Evolutionary conservation across 2,888 invertebrate species (phyloP), one percentile per base, ranked within the genome.

Genomic region (Laspeyria flexula): DNA sequence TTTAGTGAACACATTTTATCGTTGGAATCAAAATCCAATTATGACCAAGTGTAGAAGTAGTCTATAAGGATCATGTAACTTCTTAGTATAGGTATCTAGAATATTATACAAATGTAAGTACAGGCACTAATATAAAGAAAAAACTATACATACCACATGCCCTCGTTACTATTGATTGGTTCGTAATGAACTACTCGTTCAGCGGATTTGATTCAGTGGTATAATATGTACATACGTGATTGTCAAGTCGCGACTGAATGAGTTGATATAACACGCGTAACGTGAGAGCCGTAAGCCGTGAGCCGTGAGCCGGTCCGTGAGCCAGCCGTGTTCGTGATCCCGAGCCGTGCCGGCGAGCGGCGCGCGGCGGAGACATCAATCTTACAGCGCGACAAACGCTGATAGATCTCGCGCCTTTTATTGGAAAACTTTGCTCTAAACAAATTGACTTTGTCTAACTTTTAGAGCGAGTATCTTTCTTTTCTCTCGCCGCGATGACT

Each of bases 401-500:
- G 30, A 45, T 38, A 45, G 30, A 30, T 38, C 30, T 23, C 30
- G 23, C 31, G 23, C 44, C 38, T 38, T 38, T 45, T 45, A 45
- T 45, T 38, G 38, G 30, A 45, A 45, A 45, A 45, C 44, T 45
- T 38, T 45, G 21, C 23, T n/a, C 34, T 18, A 34, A 34, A 45
- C 38, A 45, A 45, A 45, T 38, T 45, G 30, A 45, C 38, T 44
- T 44, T 44, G 35, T 43, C 42, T 34, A 43, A 43, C 42, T 43
- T 43, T 23, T 33, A 43, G 13, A 42, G 31, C 11, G 27, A 33
- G 25, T 34, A 15, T n/a, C 15, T 21, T 23, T 33, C 42, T 21
- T 42, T 42, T 41, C 21, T 13, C 11, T 21, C 31, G 1, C 31
- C 12, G 31, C 31, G 13, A 31, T 60, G 63, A 58, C 52, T 58